Conservation (phyloP, 2,797 vertebrate genomes). For the Numenius phaeopus region DNA sequence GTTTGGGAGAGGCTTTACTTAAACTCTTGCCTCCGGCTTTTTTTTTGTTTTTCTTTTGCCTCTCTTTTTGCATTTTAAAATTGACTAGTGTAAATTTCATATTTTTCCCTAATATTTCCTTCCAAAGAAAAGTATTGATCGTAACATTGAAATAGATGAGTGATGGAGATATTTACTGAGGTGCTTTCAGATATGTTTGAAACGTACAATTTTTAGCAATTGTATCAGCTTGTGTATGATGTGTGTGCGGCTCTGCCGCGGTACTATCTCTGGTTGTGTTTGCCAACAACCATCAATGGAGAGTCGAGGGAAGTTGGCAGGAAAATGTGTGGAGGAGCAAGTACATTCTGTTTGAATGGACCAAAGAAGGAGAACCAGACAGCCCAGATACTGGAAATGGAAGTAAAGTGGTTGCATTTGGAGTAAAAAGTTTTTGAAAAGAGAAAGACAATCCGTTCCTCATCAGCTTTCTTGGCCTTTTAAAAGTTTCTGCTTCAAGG, state of each 20-base stretch:
- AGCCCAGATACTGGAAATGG: background rate
- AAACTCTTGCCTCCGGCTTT: background rate
- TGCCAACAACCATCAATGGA: constrained; percentile 17
- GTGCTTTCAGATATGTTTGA: background rate
- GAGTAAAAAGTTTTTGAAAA: background rate
- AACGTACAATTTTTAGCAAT: background rate
- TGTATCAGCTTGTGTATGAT: background rate
- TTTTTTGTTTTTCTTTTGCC: background rate
- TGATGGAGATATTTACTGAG: background rate
- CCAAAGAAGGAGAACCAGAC: background rate
- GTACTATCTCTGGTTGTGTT: background rate
- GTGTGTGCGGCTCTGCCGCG: background rate
- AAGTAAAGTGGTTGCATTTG: background rate
- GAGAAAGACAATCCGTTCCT: background rate
- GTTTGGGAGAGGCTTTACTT: background rate
- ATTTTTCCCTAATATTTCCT: background rate
- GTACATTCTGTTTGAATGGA: constrained; percentile 9
- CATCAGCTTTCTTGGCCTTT: background rate
- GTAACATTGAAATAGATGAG: background rate
- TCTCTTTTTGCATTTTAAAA: background rate
- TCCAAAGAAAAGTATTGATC: background rate
- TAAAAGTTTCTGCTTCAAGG: background rate
- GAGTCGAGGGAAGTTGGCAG: background rate
- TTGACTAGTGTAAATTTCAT: background rate
- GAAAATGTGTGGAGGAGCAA: background rate